These are phyloP conservation scores for Porites divaricata DNA, from an alignment of 92 coral and sea anemone genomes.

Conservation along the genomic window DNA sequence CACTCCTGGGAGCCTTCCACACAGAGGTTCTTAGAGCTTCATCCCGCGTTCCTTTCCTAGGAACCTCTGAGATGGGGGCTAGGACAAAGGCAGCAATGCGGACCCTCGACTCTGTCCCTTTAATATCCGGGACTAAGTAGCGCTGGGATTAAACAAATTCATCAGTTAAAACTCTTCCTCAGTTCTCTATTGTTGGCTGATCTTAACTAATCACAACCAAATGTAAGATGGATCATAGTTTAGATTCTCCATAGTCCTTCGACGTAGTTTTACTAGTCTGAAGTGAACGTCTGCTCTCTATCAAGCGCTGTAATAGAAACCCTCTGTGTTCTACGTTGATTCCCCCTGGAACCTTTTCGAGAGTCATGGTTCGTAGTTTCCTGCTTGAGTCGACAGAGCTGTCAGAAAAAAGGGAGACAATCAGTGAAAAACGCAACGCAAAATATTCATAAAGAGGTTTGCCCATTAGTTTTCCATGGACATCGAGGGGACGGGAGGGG, in stretches of 20 bases:
- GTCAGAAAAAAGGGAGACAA: background rate
- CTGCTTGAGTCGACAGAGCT: slow-evolving; percentile 33
- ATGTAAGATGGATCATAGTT: background rate
- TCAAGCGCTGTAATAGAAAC: slow-evolving; percentile 33
- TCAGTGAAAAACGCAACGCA: no score
- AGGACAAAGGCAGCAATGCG: no score
- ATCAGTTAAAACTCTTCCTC: background rate
- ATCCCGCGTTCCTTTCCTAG: no score
- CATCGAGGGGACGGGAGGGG: no score
- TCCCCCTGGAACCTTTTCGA: background rate
- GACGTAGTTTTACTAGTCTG: slow-evolving; percentile 29
- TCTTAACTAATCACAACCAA: background rate
- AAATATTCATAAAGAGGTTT: no score
- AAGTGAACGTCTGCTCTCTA: slow-evolving; percentile 39
- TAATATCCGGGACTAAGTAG: no score
- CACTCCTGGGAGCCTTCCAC: no score
- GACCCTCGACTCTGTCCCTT: no score
- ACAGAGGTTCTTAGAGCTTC: no score
- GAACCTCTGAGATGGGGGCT: no score
- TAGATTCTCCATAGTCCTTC: slow-evolving; percentile 27
- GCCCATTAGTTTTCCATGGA: no score
- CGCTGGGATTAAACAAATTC: no score
- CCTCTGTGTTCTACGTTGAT: slow-evolving; percentile 1
- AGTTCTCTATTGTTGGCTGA: background rate
- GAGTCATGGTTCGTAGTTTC: background rate